Percentiles rank a stretch among this genome's conserved stretches.
Evolutionary conservation across 2,113 vertebrate genomes (phyloP).

Genomic region (Poeciliopsis turrubarensis): DNA sequence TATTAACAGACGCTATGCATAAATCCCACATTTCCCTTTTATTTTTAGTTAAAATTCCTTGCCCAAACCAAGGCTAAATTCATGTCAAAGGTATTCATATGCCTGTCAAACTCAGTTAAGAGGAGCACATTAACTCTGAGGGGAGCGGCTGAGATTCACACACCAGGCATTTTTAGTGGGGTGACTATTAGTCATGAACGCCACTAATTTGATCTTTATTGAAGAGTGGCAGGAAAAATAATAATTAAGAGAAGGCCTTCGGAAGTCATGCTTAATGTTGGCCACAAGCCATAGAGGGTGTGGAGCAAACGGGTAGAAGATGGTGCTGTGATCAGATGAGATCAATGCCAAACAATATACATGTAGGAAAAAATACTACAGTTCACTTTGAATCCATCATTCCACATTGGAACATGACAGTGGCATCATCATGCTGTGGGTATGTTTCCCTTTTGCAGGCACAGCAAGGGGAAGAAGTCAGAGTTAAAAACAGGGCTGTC

Average conservation of each 20-base stretch:
- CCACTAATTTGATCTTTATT: background rate
- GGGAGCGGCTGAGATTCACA: background rate
- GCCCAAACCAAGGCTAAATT: background rate
- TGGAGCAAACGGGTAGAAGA: background rate
- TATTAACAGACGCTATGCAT: background rate
- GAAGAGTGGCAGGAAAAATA: background rate
- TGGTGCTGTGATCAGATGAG: background rate
- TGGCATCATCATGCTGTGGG: background rate
- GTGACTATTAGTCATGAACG: background rate
- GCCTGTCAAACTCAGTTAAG: background rate
- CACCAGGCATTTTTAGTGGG: background rate
- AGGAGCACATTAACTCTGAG: background rate
- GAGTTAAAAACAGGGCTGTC: background rate
- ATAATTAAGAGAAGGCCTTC: background rate
- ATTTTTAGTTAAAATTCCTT: background rate
- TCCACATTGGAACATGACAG: background rate
- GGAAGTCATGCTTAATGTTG: background rate
- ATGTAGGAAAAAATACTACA: background rate
- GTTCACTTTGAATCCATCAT: background rate
- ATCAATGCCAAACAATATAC: background rate
- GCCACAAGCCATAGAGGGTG: no score
- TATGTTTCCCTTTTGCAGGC: background rate
- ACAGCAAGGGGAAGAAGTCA: background rate
- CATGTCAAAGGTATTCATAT: background rate
- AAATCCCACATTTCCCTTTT: background rate